Evolutionary conservation across 2,113 vertebrate genomes (phyloP), one percentile per base, ranked within the genome.

Genomic region (Eupsittula cactorum): DNA sequence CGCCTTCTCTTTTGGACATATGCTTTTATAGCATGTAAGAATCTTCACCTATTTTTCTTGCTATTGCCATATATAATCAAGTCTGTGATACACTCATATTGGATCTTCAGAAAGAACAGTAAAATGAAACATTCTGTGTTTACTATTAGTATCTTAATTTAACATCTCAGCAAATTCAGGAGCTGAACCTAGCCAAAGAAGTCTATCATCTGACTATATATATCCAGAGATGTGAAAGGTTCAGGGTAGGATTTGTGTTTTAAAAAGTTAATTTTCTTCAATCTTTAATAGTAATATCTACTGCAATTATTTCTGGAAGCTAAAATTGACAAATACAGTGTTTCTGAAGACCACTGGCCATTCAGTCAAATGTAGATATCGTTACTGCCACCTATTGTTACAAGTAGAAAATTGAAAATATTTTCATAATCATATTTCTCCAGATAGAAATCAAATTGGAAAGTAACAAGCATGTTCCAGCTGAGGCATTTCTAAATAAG

Each of bases 351-450:
- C 88, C 39, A 62, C 57, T 46, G 77, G 31, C 37, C 80, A 19
- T 41, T 50, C 64, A 64, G 52, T 23, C 16, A 90, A 55, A 93
- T 92, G 57, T 65, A 91, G 96, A 71, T 97, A 92, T 93, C 92
- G 33, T 86, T 93, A 95, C 95, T 96, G 96, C 96, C 96, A 97
- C 92, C 96, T 97, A 94, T 96, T 93, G 96, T 82, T 94, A 62
- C 20, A 84, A 91, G 23, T 20, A 64, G 31, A 82, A 62, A 95
- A 96, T 3, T 94, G 80, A 92, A 96, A 21, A 47, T 71, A 19
- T 49, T 88, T 93, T 88, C 55, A 25, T 78, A 50, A 53, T 60
- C n/a, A 4, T 42, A 2, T 76, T 79, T 88, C 73, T 76, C 62
- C 35, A 77, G 57, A 35, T 44, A 21, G 46, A 59, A 29, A 63